These are phyloP conservation scores for Calliopsis andreniformis DNA, from an alignment of 1,140 invertebrate species.

Conservation along the genomic window DNA sequence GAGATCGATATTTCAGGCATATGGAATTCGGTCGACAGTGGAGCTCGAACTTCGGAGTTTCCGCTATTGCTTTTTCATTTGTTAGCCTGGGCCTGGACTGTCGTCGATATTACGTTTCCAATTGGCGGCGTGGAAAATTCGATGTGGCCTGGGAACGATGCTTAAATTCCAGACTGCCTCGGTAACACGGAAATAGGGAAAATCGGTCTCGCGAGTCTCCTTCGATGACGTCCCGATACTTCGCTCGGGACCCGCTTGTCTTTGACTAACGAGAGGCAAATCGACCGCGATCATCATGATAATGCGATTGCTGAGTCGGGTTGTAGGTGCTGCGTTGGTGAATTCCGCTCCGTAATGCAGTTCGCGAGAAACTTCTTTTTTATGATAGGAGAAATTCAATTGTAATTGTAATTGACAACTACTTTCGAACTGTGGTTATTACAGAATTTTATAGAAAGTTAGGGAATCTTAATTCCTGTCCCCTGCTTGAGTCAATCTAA, in stretches of 20 bases:
- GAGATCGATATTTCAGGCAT: neutral
- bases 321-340: neutral
- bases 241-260: neutral
- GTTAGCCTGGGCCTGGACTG: neutral
- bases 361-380: too few species aligned
- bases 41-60: neutral
- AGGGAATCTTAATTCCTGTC: too few species aligned
- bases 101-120: neutral
- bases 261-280: neutral
- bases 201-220: neutral
- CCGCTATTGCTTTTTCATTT: neutral
- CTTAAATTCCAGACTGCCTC: neutral
- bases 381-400: too few species aligned
- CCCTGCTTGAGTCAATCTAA: too few species aligned
- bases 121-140: neutral
- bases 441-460: too few species aligned
- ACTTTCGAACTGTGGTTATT: too few species aligned
- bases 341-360: too few species aligned
- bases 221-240: neutral
- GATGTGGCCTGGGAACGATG: neutral
- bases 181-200: neutral
- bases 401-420: too few species aligned
- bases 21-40: neutral
- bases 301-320: neutral
- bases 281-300: neutral